phyloP scores from a whole-genome alignment of 2,113 vertebrate genomes.

The Callorhinus ursinus region DNA sequence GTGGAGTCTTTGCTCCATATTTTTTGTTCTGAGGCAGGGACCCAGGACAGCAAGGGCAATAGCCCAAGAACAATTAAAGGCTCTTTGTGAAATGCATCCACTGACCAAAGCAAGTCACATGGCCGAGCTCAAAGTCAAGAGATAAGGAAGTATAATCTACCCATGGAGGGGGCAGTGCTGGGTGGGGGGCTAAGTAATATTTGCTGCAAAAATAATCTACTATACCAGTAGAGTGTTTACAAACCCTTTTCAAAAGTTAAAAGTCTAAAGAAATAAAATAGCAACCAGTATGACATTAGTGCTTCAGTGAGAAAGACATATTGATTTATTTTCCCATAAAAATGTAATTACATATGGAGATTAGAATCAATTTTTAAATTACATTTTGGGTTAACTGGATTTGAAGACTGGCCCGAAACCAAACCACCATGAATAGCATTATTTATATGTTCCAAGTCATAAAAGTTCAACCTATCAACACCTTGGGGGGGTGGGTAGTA shows the following conservation, averaged over 20 bases:
- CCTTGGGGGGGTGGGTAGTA: background rate
- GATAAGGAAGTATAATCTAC: background rate
- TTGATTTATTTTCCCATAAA: constrained; percentile 71
- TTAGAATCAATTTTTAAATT: constrained; percentile 77
- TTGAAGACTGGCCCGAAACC: constrained; percentile 72
- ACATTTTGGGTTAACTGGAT: constrained; percentile 72
- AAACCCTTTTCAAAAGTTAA: background rate
- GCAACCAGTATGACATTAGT: background rate
- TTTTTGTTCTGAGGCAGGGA: background rate
- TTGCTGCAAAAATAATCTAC: background rate
- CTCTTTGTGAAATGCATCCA: background rate
- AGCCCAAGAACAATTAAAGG: background rate
- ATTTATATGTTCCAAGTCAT: constrained; percentile 69
- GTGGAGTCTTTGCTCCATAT: background rate
- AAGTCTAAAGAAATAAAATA: constrained; percentile 30
- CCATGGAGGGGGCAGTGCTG: rapidly evolving
- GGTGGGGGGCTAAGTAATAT: background rate
- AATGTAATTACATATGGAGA: constrained; percentile 69
- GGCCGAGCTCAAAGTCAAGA: background rate
- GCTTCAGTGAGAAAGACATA: constrained; percentile 49
- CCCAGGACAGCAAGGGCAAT: background rate
- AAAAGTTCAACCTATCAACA: constrained; percentile 63
- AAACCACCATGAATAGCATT: constrained; percentile 72
- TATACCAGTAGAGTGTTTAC: background rate
- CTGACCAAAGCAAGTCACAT: background rate